Evolutionary conservation across 2,888 invertebrate genomes (phyloP).

Genomic region (Eupithecia centaureata): DNA sequence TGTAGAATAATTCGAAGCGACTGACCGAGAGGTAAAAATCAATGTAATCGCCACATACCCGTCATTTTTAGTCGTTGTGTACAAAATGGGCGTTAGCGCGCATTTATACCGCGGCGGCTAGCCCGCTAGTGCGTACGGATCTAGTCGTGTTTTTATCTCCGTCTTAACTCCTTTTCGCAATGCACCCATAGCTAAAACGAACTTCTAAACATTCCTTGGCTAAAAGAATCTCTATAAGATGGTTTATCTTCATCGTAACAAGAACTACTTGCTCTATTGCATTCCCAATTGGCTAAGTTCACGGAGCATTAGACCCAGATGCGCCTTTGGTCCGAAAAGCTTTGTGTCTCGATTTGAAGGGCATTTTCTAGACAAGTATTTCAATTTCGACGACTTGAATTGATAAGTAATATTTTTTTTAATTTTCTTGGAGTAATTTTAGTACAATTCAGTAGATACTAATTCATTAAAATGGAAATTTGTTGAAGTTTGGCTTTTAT

Average conservation of each 20-base stretch:
- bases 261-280: not conserved
- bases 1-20: not conserved
- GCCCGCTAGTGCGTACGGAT: too few species aligned
- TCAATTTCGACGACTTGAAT: slow-evolving; percentile 10
- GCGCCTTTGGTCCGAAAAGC: not conserved
- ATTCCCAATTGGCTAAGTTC: slow-evolving; percentile 7
- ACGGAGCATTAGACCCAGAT: not conserved
- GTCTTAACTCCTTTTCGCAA: not conserved
- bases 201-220: not conserved
- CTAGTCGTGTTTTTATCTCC: not conserved
- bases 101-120: too few species aligned
- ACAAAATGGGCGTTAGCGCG: not conserved
- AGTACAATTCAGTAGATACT: not conserved
- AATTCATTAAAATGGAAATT: not conserved
- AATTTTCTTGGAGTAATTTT: not conserved
- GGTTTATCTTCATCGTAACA: not conserved
- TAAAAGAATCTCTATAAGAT: not conserved
- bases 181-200: not conserved
- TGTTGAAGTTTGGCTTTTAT: not conserved
- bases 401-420: not conserved
- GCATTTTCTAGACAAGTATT: slow-evolving; percentile 7
- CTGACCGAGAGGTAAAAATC: not conserved
- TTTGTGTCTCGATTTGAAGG: slow-evolving; percentile 3
- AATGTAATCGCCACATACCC: not conserved
- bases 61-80: not conserved